Evolutionary conservation across 1,140 invertebrate species (phyloP).

Genomic region (Drosophila punjabiensis): DNA sequence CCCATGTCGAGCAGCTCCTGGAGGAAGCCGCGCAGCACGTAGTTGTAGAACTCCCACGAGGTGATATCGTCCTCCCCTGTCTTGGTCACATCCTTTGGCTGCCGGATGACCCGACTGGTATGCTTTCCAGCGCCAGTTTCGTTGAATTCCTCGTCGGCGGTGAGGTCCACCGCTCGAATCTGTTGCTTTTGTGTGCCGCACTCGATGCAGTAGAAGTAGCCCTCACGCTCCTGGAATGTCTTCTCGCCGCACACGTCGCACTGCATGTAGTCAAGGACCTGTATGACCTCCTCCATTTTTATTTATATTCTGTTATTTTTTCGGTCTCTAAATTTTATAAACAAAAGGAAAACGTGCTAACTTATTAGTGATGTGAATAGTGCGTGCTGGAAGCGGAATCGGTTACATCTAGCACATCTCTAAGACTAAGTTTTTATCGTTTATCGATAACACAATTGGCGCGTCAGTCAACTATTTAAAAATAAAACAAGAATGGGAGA

Average conservation of each 20-base stretch:
- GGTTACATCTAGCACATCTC: neutral
- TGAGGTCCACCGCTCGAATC: constrained; percentile 70
- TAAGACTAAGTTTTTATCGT: neutral
- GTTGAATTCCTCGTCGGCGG: constrained; percentile 67
- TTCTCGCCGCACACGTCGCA: constrained; percentile 85
- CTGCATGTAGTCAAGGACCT: constrained; percentile 53
- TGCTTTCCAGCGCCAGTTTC: constrained; percentile 33
- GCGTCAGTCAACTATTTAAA: neutral
- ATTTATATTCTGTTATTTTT: neutral
- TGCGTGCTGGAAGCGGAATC: neutral
- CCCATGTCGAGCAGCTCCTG: constrained; percentile 88
- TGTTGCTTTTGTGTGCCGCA: constrained; percentile 85
- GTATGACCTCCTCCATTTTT: constrained; percentile 49
- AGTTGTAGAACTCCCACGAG: constrained; percentile 87
- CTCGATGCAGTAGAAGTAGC: constrained; percentile 87
- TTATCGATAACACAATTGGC: constrained; percentile 1
- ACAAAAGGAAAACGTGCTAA: neutral
- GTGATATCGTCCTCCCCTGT: constrained; percentile 85
- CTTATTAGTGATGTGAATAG: constrained; percentile 1
- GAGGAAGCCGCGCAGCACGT: constrained; percentile 87
- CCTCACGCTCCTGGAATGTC: constrained; percentile 86
- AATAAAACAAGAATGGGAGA: neutral
- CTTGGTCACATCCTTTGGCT: constrained; percentile 40
- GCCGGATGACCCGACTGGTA: constrained; percentile 25
- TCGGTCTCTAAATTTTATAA: neutral